Conservation (phyloP, 2,113 vertebrate genomes). For the Steatornis caripensis region DNA sequence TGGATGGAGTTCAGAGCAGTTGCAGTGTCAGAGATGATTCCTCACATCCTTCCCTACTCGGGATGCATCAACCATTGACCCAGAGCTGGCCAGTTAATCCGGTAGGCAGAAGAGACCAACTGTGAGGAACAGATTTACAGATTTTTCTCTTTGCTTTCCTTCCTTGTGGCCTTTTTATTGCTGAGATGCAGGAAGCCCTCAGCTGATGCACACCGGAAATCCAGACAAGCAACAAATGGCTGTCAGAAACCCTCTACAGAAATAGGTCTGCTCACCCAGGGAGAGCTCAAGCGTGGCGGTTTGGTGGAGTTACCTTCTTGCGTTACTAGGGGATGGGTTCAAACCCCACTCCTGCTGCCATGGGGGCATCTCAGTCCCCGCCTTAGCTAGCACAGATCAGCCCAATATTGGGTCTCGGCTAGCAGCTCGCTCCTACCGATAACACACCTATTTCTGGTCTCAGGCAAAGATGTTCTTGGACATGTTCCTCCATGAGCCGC, state of each 20-base stretch:
- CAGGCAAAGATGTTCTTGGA: background rate
- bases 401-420: accelerated
- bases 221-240: background rate
- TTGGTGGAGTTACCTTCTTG: background rate
- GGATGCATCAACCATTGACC: background rate
- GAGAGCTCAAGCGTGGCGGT: background rate
- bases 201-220: background rate
- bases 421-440: background rate
- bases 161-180: background rate
- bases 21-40: background rate
- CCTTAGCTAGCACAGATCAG: background rate
- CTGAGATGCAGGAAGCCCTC: background rate
- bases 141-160: background rate
- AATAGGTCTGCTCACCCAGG: background rate
- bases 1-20: background rate
- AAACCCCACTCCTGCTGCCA: background rate
- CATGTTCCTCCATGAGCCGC: accelerated
- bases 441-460: background rate
- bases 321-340: background rate
- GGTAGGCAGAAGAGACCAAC: background rate
- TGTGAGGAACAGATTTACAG: background rate
- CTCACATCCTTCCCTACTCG: background rate
- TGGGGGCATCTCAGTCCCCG: background rate
- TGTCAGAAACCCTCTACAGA: background rate
- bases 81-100: background rate